Conservation (phyloP, 2,888 invertebrate species). For the Nemotelus nigrinus region DNA sequence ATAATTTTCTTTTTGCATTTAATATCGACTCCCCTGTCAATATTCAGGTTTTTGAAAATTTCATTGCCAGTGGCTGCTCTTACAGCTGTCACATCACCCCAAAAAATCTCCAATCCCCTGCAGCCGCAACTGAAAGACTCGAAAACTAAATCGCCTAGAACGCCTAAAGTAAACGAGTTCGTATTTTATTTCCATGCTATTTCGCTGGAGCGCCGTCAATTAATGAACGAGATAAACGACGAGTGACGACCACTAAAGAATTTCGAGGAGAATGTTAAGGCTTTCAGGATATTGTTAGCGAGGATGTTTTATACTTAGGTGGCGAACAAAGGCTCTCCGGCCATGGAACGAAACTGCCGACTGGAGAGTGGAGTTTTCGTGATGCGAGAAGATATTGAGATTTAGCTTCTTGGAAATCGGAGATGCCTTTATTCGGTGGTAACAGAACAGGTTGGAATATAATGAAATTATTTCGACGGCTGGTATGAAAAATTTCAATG, state of each 20-base stretch:
- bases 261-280: constrained; percentile 16
- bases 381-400: no score
- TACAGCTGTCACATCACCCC: no score
- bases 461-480: no score
- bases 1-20: constrained; percentile 27
- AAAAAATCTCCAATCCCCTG: background rate
- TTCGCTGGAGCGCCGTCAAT: constrained; percentile 2
- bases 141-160: constrained; percentile 16
- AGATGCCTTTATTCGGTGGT: no score
- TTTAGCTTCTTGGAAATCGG: no score
- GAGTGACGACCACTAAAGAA: constrained; percentile 21
- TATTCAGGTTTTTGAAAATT: no score
- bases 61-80: no score
- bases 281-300: constrained; percentile 21
- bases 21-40: constrained; percentile 3
- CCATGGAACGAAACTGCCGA: no score
- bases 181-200: constrained; percentile 23
- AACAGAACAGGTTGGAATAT: no score
- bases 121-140: background rate
- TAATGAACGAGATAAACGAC: constrained; percentile 39
- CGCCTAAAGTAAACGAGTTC: constrained; percentile 17
- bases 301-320: constrained; percentile 10
- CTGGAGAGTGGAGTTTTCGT: no score
- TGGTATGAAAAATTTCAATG: no score
- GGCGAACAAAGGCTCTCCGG: no score